These are phyloP conservation scores for Aphidius gifuensis DNA, from an alignment of 1,140 invertebrate species.

Conservation along the genomic window DNA sequence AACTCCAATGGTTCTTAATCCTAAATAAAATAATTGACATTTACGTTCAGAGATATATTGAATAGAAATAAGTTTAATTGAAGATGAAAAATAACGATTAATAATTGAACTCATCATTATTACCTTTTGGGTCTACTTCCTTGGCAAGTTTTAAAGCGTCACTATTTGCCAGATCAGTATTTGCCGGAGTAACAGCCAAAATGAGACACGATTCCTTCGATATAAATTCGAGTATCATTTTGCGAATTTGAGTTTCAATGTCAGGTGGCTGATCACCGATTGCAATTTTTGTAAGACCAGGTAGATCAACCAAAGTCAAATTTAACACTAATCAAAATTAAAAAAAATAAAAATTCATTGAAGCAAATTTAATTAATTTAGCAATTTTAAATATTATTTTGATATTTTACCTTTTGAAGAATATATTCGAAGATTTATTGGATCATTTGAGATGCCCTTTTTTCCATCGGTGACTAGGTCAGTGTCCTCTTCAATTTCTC, in stretches of 20 bases:
- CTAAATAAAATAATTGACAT: slow-evolving; percentile 45
- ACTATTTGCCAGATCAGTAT: slow-evolving; percentile 94
- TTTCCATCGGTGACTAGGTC: slow-evolving; percentile 95
- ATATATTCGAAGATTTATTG: slow-evolving; percentile 97
- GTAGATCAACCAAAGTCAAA: slow-evolving; percentile 92
- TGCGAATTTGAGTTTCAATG: slow-evolving; percentile 91
- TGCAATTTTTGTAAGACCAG: slow-evolving; percentile 93
- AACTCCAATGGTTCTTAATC: slow-evolving; percentile 97
- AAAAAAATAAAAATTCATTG: no score
- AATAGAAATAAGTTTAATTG: no score
- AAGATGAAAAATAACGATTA: no score
- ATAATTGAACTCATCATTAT: no score
- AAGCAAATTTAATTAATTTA: no score
- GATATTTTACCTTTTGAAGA: slow-evolving; percentile 72
- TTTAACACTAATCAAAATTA: slow-evolving; percentile 67
- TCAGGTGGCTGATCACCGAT: slow-evolving; percentile 92
- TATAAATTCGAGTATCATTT: slow-evolving; percentile 94
- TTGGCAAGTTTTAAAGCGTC: slow-evolving; percentile 94
- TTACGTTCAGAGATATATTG: no score
- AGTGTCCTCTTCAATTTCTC: slow-evolving; percentile 97
- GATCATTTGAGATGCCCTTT: slow-evolving; percentile 97
- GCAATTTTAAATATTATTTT: no score
- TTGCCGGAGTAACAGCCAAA: slow-evolving; percentile 95
- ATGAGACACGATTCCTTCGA: slow-evolving; percentile 91
- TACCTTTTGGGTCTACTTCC: slow-evolving; percentile 92